Evolutionary conservation across 2,888 invertebrate genomes (phyloP).

Genomic region (Muscina levida): DNA sequence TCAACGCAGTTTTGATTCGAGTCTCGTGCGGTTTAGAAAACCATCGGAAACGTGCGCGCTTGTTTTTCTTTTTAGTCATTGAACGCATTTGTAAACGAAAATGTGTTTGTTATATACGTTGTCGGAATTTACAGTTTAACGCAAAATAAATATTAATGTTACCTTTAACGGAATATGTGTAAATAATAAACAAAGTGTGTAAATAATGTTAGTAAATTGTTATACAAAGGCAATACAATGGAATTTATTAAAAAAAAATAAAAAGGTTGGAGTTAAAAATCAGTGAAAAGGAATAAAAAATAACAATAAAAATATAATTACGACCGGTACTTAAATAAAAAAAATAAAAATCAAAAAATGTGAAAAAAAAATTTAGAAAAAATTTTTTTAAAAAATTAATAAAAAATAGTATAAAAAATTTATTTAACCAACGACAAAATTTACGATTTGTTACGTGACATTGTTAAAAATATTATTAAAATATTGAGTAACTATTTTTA

Average conservation of each 20-base stretch:
- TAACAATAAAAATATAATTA: slow-evolving; percentile 3
- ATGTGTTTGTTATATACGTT: background rate
- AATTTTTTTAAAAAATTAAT: too few relatives aligned
- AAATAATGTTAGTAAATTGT: slow-evolving; percentile 1
- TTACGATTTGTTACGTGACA: too few relatives aligned
- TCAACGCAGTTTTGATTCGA: slow-evolving; percentile 62
- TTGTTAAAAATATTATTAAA: too few relatives aligned
- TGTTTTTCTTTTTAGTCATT: background rate
- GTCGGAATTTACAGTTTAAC: background rate
- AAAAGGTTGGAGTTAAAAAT: background rate
- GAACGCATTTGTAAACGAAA: slow-evolving; percentile 4
- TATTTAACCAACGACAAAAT: too few relatives aligned
- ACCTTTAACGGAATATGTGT: too few relatives aligned
- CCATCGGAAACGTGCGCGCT: slow-evolving; percentile 71
- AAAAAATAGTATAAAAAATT: too few relatives aligned
- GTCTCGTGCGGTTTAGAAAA: slow-evolving; percentile 70
- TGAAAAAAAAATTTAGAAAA: too few relatives aligned
- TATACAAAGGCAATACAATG: too few relatives aligned
- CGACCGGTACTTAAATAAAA: background rate
- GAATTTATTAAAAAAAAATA: background rate
- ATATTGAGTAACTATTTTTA: too few relatives aligned
- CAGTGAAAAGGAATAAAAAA: background rate
- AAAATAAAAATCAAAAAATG: background rate
- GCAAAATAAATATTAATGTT: slow-evolving; percentile 12
- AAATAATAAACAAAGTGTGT: background rate